Evolutionary conservation across 1,140 invertebrate genomes (phyloP), one percentile per base, ranked within the genome.

Genomic region (Drosophila truncata): DNA sequence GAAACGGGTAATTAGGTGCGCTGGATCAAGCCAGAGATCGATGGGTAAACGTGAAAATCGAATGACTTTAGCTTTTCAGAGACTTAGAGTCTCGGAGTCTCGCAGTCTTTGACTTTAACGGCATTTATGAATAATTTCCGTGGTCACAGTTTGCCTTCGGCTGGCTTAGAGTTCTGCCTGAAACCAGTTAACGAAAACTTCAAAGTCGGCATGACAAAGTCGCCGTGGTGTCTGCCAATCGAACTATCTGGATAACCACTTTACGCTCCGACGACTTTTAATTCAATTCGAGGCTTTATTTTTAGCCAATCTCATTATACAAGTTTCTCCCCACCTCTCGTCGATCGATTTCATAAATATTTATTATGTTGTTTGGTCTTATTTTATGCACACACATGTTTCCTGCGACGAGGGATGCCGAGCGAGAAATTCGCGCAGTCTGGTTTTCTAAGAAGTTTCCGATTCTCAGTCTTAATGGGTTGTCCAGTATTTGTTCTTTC

Each of bases 351-450:
- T 64, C 65, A 83, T 83, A 84, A 83, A 83, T 83, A 83, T 83
- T 83, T 84, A 83, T 80, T 72, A 50, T 50, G 58, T 25, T 49
- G 27, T 39, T 70, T 78, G 64, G 83, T 67, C 59, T 71, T 75
- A 59, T 82, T 79, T 86, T 69, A 82, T 82, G 65, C 74, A 61
- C 49, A 72, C 77, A 82, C 78, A 78, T 84, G 81, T 80, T 72
- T 74, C 61, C 57, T 11, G 2, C 23, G 35, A 33, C 70, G 50
- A 72, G 54, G 67, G 70, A 72, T 73, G 67, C 66, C n/a, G 27
- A 27, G 29, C 20, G 10, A 29, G 35, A 59, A 72, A 20, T 60
- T 73, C 16, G 11, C 52, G 4, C 27, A 10, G 27, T 60, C 54
- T 2, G 11, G 14, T 49, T 8, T 59, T 72, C 52, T 25, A 11